Base-by-base conservation (phyloP, 2,888 invertebrate genomes). In the Oxytorus armatus region DNA sequence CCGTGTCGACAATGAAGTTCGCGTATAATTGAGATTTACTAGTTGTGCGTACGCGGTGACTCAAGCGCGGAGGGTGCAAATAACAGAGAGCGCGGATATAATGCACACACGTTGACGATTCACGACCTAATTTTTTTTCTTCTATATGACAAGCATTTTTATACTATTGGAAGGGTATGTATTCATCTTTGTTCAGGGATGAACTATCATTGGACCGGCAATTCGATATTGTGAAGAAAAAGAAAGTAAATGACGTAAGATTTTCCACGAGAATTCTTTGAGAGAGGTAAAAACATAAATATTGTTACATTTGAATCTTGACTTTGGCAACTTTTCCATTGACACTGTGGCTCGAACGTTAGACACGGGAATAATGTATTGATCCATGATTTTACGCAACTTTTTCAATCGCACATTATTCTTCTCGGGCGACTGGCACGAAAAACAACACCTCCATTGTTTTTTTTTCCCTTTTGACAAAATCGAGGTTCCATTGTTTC, bases 101-200 rank as follows among this genome's bases (percentile, higher is more conserved):
- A 57, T 1, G 18, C 36, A 59, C 57, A 21, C 8, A 18, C 18
- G n/a, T 42, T 18, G 25, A 68, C 25, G 25, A 29, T 39, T 47
- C 66, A 18, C 23, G 59, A 61, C 51, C 68, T 29, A 47, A 44
- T 73, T 73, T 49, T 18, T 51, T 59, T 70, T 18, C 44, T 57
- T 36, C 33, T 36, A 18, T 42, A 16, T 21, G 21, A 11, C 29
- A 21, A 14, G 8, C 10, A 14, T 16, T 42, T 29, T 10, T 29
- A 11, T 29, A 25, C 29, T 11, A n/a, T 10, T 8, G 25, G n/a
- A 21, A 5, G 21, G 21, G 18, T 10, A 21, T 42, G 21, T 11
- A 7, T 10, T 23, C 21, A 23, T 42, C 36, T 59, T 59, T 11
- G 2, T 23, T 61, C n/a, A 10, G 8, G 23, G 59, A 10, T 36